Evolutionary conservation across 2,113 vertebrate species (phyloP), one percentile per base, ranked within the genome.

Genomic region (Glaucidium brasilianum): DNA sequence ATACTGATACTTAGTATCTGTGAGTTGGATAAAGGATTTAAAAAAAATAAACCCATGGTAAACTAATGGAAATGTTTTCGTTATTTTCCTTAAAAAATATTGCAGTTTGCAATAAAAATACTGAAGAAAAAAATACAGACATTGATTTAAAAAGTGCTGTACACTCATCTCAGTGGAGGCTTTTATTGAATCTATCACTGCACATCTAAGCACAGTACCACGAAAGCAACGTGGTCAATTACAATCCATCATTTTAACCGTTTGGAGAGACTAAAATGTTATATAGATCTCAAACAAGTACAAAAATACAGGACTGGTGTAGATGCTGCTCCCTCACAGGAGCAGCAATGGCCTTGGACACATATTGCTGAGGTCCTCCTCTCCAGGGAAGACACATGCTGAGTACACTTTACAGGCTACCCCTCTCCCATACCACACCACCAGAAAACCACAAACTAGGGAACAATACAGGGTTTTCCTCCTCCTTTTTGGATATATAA

Each of bases 301-400:
- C 15, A 66, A 71, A 53, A 66, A 56, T 17, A 34, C 1, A 32
- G 39, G 45, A 60, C 5, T 27, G 32, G 37, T 90, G 21, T 6
- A 71, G 26, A 63, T 0, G 1, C 11, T 63, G 68, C 53, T 55
- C 56, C 21, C 13, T 52, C 43, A 52, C 15, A 45, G 23, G 20
- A 71, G 43, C 18, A 55, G 26, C 52, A 67, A 20, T 12, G 20
- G 55, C 41, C 55, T 79, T 1, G 5, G 69, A 80, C 50, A 55
- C 19, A 11, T 41, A 29, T 4, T 19, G 34, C 55, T 58, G 67
- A 68, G 37, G 25, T 63, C 60, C 34, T 84, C 14, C 25, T 74
- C 49, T 75, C 34, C 37, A 53, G 55, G 22, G 23, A 62, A 32
- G 35, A 39, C 6, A 64, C 0, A 71, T 0, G 1, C 55, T 62